phyloP scores from a whole-genome alignment of 2,113 vertebrate genomes.

The Thunnus thynnus region DNA sequence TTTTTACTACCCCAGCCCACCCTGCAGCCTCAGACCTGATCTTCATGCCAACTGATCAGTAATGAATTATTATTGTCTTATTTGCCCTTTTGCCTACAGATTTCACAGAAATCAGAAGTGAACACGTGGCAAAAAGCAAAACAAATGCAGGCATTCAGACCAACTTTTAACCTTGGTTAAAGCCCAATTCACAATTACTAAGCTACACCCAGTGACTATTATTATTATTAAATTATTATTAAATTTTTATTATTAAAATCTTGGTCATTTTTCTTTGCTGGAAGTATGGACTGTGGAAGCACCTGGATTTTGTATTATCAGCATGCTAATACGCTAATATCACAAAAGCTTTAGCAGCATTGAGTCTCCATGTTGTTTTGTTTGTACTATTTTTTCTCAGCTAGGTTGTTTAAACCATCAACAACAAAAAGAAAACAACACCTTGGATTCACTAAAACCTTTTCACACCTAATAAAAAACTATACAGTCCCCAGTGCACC shows the following conservation, averaged over 20 bases:
- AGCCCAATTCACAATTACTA: neutral
- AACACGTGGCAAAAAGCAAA: neutral
- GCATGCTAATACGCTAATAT: neutral
- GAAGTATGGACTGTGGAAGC: too few species aligned
- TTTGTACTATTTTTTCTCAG: neutral
- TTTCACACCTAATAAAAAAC: conserved; percentile 22
- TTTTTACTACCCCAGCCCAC: neutral
- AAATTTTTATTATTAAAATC: too few species aligned
- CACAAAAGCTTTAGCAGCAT: conserved; percentile 14
- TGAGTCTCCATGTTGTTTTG: neutral
- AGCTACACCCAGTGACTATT: neutral
- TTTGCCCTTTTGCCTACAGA: neutral
- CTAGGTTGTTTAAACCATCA: conserved; percentile 1
- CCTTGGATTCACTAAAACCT: conserved; percentile 1
- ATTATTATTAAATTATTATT: too few species aligned
- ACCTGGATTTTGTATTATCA: neutral
- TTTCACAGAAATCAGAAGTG: neutral
- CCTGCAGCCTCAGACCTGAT: neutral
- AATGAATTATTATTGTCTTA: neutral
- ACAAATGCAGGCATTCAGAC: neutral
- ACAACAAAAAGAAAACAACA: neutral
- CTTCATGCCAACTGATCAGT: neutral
- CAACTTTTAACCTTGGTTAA: neutral
- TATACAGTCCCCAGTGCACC: neutral
- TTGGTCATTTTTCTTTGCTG: too few species aligned